Base-by-base conservation (phyloP, 2,113 vertebrate species). In the Crotophaga sulcirostris region DNA sequence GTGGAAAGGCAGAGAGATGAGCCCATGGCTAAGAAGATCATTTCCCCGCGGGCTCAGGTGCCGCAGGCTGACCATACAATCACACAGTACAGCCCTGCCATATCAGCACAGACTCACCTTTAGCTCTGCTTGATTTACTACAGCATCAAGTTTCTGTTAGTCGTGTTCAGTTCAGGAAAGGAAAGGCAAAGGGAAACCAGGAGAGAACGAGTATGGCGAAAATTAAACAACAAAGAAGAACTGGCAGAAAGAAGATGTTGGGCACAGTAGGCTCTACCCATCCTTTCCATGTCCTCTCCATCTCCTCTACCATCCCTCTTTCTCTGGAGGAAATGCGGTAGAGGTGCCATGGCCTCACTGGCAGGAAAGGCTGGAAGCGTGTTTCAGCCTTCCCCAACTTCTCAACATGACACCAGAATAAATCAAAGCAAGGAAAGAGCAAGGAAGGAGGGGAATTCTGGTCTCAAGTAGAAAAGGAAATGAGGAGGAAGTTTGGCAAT, bases 31-130 rank as follows among this genome's bases (percentile, higher is more conserved):
- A 47, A 70, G 34, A 82, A 4, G 1, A n/a, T 3, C 11, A 4
- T 54, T 73, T 69, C 17, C 11, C 13, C 13, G 3, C 3, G 3
- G 34, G 33, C 59, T 80, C 2, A 1, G 28, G 14, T 74, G 28
- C 31, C 24, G 26, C 0, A 0, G 16, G 3, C 3, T 67, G 52
- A 77, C 60, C 12, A 23, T 1, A 1, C 3, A 56, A 15, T 34
- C n/a, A 7, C 1, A 28, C 8, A 63, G 15, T 29, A 23, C 52
- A 69, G 11, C 6, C 31, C 23, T 2, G 3, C 10, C 2, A 2
- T 36, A 42, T 44, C 60, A 44, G 17, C 31, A 67, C 11, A 16
- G 36, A 8, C 16, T 68, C n/a, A 29, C 40, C 86, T 74, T 59
- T 3, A 40, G 8, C 21, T 44, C 38, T 42, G 8, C 28, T 31